Percentiles rank a stretch among this genome's conserved stretches.
phyloP scores from a whole-genome alignment of 2,888 invertebrate species.

The Cheiracanthium punctorium region DNA sequence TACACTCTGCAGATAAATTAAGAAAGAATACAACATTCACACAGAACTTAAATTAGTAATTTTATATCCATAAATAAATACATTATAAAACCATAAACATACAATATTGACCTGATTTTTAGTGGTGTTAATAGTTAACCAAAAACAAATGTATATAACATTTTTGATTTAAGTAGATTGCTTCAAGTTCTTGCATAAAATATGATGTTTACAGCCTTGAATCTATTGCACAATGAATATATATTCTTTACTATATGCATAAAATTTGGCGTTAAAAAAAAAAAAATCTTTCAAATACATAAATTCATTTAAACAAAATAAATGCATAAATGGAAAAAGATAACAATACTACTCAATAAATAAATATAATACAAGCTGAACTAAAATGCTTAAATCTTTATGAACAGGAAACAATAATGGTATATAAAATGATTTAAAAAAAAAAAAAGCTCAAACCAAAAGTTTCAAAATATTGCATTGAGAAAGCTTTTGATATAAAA shows the following conservation, averaged over 20 bases:
- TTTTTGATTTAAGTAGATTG: constrained; percentile 16
- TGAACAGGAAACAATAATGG: background rate
- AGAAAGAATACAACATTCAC: background rate
- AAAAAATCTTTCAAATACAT: too few relatives aligned
- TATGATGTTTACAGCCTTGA: background rate
- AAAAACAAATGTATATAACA: background rate
- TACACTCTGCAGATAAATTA: background rate
- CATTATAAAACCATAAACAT: background rate
- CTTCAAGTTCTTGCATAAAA: background rate
- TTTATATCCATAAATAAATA: background rate
- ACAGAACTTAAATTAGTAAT: background rate
- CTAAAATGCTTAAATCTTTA: too few relatives aligned
- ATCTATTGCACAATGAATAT: background rate
- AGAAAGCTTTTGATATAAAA: background rate
- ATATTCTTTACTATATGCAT: too few relatives aligned
- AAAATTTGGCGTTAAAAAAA: too few relatives aligned
- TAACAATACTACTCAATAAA: too few relatives aligned
- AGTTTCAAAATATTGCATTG: background rate
- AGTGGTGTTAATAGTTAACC: too few relatives aligned
- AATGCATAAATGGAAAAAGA: too few relatives aligned
- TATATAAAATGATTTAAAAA: background rate
- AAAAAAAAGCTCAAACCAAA: background rate
- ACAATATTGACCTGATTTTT: background rate
- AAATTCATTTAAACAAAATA: too few relatives aligned
- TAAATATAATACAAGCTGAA: too few relatives aligned